Conservation (phyloP, 2,888 invertebrate species). For the Nowickia ferox region DNA sequence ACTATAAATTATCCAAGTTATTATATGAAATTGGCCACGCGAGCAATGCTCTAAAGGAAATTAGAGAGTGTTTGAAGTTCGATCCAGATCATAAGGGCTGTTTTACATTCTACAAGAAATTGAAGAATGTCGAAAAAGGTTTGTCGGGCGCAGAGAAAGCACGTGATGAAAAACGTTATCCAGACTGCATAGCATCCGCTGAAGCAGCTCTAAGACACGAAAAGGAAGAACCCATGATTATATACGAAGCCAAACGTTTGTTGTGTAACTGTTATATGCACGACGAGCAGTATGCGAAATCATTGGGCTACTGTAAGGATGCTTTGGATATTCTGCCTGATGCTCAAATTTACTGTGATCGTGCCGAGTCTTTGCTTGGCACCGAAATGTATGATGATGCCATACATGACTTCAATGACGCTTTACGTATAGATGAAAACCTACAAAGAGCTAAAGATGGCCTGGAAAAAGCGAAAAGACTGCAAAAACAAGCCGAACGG, state of each 20-base stretch:
- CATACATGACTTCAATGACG: constrained; percentile 92
- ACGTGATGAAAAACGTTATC: constrained; percentile 86
- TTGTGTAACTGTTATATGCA: constrained; percentile 91
- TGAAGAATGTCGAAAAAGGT: constrained; percentile 95
- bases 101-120: constrained; percentile 97
- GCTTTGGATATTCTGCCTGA: constrained; percentile 91
- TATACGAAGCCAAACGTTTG: constrained; percentile 89
- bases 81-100: constrained; percentile 99
- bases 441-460: constrained; percentile 94
- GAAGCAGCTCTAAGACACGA: constrained; percentile 88
- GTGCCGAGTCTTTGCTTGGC: constrained; percentile 94
- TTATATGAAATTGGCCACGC: constrained; percentile 96
- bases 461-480: constrained; percentile 92
- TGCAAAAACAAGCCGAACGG: constrained; percentile 95
- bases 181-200: constrained; percentile 88
- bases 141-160: constrained; percentile 87
- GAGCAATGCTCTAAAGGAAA: constrained; percentile 94
- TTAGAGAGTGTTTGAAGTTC: constrained; percentile 97
- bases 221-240: constrained; percentile 87
- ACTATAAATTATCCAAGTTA: constrained; percentile 87
- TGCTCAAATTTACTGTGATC: constrained; percentile 92
- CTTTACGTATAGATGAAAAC: constrained; percentile 91
- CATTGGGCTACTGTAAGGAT: constrained; percentile 90
- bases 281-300: constrained; percentile 89
- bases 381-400: constrained; percentile 97